A percentile compares a stretch with the other conserved stretches of the same genome.
phyloP scores from a whole-genome alignment of 2,888 invertebrate genomes.

The Aporophyla nigra region DNA sequence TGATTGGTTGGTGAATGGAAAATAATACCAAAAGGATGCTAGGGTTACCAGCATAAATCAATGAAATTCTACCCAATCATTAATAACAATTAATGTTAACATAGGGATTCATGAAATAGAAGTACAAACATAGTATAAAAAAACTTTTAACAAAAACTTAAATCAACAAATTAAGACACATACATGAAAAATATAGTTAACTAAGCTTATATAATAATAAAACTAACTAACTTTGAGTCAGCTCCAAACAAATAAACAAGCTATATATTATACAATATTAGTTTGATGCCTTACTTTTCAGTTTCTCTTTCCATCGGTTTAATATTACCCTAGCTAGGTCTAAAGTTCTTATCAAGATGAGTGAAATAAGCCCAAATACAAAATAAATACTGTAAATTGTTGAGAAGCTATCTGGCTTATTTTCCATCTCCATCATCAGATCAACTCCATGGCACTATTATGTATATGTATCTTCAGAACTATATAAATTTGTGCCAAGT shows the following conservation, averaged over 20 bases:
- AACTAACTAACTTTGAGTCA: neutral
- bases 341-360: too few relatives aligned
- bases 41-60: constrained; percentile 73
- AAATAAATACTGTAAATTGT: too few relatives aligned
- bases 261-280: too few relatives aligned
- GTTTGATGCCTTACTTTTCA: neutral
- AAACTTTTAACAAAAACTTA: neutral
- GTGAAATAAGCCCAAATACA: too few relatives aligned
- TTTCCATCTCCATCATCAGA: neutral
- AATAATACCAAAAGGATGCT: constrained; percentile 81
- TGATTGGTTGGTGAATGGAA: constrained; percentile 90
- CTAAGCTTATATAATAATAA: neutral
- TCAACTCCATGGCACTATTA: neutral
- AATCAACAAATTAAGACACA: neutral
- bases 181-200: neutral
- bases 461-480: neutral
- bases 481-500: neutral
- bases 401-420: neutral
- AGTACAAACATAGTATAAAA: neutral
- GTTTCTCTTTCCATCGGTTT: too few relatives aligned
- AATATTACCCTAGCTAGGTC: too few relatives aligned
- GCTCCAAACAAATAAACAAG: neutral
- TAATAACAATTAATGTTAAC: neutral
- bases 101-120: neutral
- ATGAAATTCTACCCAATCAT: constrained; percentile 53